Conservation (phyloP, 2,888 invertebrate species). For the Cremastinae sp. region DNA sequence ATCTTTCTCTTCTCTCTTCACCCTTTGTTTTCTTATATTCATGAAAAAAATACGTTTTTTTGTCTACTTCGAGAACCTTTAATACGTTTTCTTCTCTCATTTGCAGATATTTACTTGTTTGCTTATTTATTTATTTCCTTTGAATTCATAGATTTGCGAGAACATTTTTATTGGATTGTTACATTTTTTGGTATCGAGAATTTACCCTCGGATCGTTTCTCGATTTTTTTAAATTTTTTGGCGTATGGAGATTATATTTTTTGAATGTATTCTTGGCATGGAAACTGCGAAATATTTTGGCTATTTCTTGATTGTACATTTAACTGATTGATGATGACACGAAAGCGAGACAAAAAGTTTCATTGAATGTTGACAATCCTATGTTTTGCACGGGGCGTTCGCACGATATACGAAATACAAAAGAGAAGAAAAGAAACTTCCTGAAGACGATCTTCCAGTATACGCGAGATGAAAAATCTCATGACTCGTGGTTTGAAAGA, state of each 20-base stretch:
- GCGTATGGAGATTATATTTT: no score
- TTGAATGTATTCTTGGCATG: no score
- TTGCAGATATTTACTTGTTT: no score
- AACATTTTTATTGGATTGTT: no score
- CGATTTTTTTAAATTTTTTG: no score
- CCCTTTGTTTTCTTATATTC: neutral
- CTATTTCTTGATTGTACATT: conserved; percentile 8
- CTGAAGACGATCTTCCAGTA: conserved; percentile 61
- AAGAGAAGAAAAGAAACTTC: conserved; percentile 57
- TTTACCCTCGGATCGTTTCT: no score
- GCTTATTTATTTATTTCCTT: no score
- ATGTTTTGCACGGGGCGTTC: conserved; percentile 75
- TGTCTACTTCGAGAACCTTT: no score
- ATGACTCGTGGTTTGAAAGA: conserved; percentile 25
- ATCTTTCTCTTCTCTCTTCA: neutral
- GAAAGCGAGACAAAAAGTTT: conserved; percentile 42
- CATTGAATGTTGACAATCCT: conserved; percentile 69
- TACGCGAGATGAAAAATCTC: conserved; percentile 40
- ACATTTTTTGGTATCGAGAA: no score
- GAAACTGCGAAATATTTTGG: neutral
- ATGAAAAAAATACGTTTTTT: neutral
- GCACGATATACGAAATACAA: conserved; percentile 70
- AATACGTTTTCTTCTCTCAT: no score
- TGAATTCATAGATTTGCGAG: no score
- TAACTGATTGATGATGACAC: conserved; percentile 49